A percentile compares a stretch with the other conserved stretches of the same genome.
Conservation (phyloP, 2,113 vertebrate species). For the Tragelaphus buxtoni region DNA sequence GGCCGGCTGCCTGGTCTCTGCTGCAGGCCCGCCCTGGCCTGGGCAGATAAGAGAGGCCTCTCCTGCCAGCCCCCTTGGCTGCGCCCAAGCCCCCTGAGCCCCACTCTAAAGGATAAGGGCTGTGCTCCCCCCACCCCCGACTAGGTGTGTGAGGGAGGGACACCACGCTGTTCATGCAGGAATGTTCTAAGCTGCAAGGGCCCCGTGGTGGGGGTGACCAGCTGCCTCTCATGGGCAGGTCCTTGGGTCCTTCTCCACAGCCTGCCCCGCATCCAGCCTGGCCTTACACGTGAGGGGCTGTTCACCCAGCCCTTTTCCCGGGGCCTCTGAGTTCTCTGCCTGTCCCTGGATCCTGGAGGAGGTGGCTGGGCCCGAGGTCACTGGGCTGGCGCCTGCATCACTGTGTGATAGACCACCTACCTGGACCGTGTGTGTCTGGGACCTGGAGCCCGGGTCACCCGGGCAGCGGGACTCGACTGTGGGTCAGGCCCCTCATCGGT, state of each 20-base stretch:
- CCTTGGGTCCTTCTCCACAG: rapidly evolving
- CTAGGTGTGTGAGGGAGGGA: not conserved
- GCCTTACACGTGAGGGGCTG: rapidly evolving
- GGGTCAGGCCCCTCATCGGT: rapidly evolving
- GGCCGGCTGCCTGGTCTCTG: rapidly evolving
- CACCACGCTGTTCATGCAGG: rapidly evolving
- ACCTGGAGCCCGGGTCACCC: too few species aligned
- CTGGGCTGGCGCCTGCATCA: not conserved
- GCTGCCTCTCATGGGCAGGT: rapidly evolving
- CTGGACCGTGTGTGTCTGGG: rapidly evolving
- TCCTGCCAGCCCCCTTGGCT: not conserved
- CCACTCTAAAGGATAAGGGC: rapidly evolving
- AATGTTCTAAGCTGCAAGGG: not conserved
- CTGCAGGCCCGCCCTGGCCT: rapidly evolving
- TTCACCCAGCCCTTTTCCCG: not conserved
- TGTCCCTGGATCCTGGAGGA: not conserved
- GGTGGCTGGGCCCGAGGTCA: rapidly evolving
- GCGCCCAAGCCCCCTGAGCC: not conserved
- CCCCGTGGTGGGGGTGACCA: rapidly evolving
- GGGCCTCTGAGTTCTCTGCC: too few species aligned
- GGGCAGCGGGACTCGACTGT: not conserved
- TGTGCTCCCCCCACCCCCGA: rapidly evolving
- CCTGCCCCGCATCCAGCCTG: rapidly evolving
- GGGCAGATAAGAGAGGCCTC: rapidly evolving
- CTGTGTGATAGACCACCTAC: too few species aligned